Evolutionary conservation across 2,797 vertebrate species (phyloP), one percentile per base, ranked within the genome.

Genomic region (Benthosema pterotum): DNA sequence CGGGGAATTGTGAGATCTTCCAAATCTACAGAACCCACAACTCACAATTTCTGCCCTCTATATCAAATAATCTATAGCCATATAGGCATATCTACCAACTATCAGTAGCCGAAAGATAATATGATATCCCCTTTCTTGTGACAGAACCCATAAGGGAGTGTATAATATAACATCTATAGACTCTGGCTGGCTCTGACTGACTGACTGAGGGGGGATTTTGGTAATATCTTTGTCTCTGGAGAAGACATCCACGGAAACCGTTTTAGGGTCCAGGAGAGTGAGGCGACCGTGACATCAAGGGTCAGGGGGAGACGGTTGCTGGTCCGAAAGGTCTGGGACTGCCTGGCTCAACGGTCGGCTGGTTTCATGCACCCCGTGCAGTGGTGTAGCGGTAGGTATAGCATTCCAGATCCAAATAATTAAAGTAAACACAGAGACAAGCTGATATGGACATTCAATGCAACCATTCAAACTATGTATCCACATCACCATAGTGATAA

Each of bases 371-470:
- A 78, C 82, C 78, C 74, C 60, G 49, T 82, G 64, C 80, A 67
- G 43, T 86, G 80, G 85, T 88, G 82, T 71, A 74, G 81, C 68
- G 74, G 92, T 92, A 81, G 88, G 90, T 89, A 14, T 8, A 48
- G 22, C 22, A 25, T 25, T 15, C 45, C 43, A 3, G 4, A 18
- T 11, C 14, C 0, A 42, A 14, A 14, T 52, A 14, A 22, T 52
- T 16, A 5, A 25, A 25, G 22, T 25, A 22, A 0, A 51, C 11
- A 19, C 2, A 12, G 49, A 38, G 8, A 32, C n/a, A n/a, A n/a
- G n/a, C n/a, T 32, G 28, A 32, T 32, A 32, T 32, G 28, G 28
- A 32, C 6, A 32, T 32, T 32, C 28, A 32, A 32, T 32, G 5
- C 4, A 7, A 32, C n/a, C n/a, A 32, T 25, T 25, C 22, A 25